These are phyloP conservation scores for Chelonoidis abingdonii DNA, from an alignment of 2,113 vertebrate species.

Conservation along the genomic window DNA sequence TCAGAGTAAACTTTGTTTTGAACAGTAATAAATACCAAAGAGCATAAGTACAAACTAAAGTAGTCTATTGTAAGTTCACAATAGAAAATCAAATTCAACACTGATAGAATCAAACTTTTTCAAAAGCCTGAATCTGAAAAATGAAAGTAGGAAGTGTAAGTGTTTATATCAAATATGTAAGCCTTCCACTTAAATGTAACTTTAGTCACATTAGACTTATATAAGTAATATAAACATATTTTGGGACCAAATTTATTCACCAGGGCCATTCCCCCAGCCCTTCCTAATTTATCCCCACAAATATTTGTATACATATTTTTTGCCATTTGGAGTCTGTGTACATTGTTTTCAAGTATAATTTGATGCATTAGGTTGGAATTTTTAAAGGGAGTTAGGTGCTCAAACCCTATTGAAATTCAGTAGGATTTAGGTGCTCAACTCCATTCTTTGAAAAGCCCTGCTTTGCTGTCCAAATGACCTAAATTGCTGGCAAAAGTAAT, in stretches of 20 bases:
- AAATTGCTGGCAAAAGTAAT: background rate
- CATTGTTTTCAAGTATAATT: background rate
- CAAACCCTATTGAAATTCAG: background rate
- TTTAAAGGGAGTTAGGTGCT: background rate
- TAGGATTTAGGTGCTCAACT: background rate
- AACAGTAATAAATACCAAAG: background rate
- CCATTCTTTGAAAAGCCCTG: background rate
- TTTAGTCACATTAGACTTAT: background rate
- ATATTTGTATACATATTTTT: background rate
- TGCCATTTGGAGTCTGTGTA: background rate
- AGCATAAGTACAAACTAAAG: background rate
- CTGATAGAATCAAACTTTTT: background rate
- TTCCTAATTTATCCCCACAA: background rate
- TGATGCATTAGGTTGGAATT: background rate
- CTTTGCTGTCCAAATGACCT: background rate
- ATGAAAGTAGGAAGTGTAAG: background rate
- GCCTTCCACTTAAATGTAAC: background rate
- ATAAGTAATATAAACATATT: background rate
- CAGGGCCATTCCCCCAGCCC: background rate
- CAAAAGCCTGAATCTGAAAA: background rate
- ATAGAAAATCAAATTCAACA: background rate
- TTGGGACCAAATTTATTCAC: background rate
- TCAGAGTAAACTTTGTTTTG: background rate
- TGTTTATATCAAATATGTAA: background rate
- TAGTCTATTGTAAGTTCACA: rapidly evolving